Evolutionary conservation across 2,113 vertebrate genomes (phyloP).

Genomic region (Notechis scutatus): DNA sequence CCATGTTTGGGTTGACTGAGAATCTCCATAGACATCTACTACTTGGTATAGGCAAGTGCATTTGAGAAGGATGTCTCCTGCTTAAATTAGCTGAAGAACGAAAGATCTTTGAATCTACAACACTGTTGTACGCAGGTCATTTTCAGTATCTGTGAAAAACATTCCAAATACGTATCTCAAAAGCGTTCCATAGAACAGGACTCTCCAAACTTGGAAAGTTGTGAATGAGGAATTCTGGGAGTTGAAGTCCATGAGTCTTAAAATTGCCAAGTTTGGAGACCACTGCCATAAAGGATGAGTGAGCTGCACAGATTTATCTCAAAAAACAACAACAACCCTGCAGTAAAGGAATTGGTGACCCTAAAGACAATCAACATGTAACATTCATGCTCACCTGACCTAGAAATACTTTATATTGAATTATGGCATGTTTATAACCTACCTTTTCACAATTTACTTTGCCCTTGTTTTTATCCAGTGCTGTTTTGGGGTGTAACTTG

Average conservation of each 20-base stretch:
- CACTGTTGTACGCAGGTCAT: not conserved
- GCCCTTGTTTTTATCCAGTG: not conserved
- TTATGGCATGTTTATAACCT: not conserved
- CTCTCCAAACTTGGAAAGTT: not conserved
- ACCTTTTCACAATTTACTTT: not conserved
- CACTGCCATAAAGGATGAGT: not conserved
- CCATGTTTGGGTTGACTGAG: too few species aligned
- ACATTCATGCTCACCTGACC: not conserved
- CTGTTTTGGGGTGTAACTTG: conserved; percentile 10
- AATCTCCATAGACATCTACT: too few species aligned
- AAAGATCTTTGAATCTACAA: conserved; percentile 27
- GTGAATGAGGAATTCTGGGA: not conserved
- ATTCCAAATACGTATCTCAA: not conserved
- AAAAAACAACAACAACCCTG: not conserved
- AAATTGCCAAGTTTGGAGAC: not conserved
- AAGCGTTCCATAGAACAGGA: not conserved
- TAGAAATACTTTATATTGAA: not conserved
- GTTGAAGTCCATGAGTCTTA: not conserved
- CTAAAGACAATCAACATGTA: not conserved
- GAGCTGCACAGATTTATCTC: not conserved
- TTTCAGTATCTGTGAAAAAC: not conserved
- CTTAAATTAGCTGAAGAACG: conserved; percentile 33
- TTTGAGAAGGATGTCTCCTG: not conserved
- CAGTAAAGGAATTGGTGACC: not conserved
- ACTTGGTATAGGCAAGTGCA: too few species aligned